phyloP scores from a whole-genome alignment of 2,797 vertebrate genomes.

The Lutjanus campechanus region DNA sequence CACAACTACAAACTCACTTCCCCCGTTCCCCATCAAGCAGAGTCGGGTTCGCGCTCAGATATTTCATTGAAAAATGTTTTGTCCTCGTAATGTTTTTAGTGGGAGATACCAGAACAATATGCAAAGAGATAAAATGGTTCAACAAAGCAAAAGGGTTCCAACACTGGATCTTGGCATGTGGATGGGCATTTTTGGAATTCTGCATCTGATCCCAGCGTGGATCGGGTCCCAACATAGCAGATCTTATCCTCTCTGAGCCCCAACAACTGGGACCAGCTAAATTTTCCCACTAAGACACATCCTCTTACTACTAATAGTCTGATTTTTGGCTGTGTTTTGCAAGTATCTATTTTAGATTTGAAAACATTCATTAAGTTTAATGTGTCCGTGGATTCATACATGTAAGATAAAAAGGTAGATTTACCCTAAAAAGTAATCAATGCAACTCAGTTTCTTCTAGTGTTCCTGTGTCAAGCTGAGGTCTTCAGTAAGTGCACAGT shows the following conservation, averaged over 20 bases:
- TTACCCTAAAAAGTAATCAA: conserved; percentile 25
- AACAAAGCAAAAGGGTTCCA: conserved; percentile 65
- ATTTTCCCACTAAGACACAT: conserved; percentile 52
- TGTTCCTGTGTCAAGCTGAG: conserved; percentile 2
- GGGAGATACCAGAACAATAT: conserved; percentile 58
- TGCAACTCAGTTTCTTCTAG: neutral
- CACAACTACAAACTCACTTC: conserved; percentile 22
- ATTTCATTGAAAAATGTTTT: conserved; percentile 55
- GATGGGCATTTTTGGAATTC: conserved; percentile 85
- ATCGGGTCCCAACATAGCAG: conserved; percentile 77
- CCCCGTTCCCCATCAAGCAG: conserved; percentile 21
- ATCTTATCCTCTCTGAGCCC: conserved; percentile 73
- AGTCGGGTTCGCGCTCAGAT: conserved; percentile 28
- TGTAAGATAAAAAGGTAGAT: conserved; percentile 13
- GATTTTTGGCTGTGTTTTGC: conserved; percentile 45
- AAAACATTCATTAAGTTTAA: conserved; percentile 9
- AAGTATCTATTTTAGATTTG: conserved; percentile 50
- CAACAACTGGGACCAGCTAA: conserved; percentile 68
- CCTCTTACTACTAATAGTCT: conserved; percentile 45
- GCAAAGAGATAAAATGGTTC: conserved; percentile 63
- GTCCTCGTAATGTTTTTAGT: conserved; percentile 43
- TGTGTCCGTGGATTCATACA: conserved; percentile 8
- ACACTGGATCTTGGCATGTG: conserved; percentile 75
- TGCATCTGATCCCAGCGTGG: conserved; percentile 80
- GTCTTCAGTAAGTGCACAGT: conserved; percentile 10